These are phyloP conservation scores for Gymnocypris eckloni DNA, from an alignment of 2,797 vertebrate genomes.

Conservation along the genomic window DNA sequence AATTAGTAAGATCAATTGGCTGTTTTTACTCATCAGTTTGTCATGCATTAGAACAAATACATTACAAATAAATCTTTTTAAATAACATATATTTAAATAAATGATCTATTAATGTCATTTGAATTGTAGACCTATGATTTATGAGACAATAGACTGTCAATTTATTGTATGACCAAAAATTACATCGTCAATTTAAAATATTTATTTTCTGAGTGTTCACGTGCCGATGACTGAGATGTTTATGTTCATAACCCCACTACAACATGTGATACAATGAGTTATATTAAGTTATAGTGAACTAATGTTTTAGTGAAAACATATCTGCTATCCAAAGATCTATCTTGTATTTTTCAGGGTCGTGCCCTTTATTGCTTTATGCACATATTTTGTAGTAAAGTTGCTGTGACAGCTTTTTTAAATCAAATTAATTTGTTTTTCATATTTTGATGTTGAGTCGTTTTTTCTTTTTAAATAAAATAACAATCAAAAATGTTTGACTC, in stretches of 20 bases:
- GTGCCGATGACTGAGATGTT: conserved; percentile 66
- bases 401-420: conserved; percentile 89
- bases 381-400: conserved; percentile 93
- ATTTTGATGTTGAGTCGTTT: conserved; percentile 86
- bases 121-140: conserved; percentile 20
- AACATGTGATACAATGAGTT: conserved; percentile 1
- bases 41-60: conserved; percentile 44
- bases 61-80: not conserved
- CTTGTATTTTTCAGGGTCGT: conserved; percentile 87
- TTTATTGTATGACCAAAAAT: conserved; percentile 79
- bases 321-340: conserved; percentile 89
- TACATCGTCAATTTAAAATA: conserved; percentile 71
- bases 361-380: conserved; percentile 91
- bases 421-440: conserved; percentile 75
- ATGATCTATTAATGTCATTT: conserved; percentile 23
- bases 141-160: conserved; percentile 26
- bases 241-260: conserved; percentile 65
- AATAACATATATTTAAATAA: not conserved
- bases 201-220: conserved; percentile 48
- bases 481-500: conserved; percentile 65
- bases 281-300: conserved; percentile 69
- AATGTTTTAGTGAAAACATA: conserved; percentile 76
- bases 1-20: conserved; percentile 39
- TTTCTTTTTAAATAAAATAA: conserved; percentile 78
- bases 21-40: conserved; percentile 88